Percentiles rank a stretch among this genome's conserved stretches.
These are phyloP conservation scores for Himalopsyche kuldschensis DNA, from an alignment of 2,888 invertebrate genomes.

Conservation along the genomic window DNA sequence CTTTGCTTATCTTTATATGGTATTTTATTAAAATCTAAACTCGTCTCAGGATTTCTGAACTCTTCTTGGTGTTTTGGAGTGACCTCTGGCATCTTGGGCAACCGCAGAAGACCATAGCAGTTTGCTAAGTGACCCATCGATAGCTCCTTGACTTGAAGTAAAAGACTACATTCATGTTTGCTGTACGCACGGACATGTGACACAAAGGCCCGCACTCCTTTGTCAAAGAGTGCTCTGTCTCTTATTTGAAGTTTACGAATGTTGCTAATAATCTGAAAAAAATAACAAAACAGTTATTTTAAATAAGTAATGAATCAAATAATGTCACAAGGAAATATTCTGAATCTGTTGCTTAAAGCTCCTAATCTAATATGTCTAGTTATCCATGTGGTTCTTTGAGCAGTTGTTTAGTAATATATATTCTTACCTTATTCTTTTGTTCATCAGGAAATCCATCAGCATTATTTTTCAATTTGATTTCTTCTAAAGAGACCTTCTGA, in stretches of 20 bases:
- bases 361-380: not conserved
- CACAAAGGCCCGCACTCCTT: conserved; percentile 90
- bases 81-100: conserved; percentile 96
- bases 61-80: conserved; percentile 63
- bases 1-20: conserved; percentile 78
- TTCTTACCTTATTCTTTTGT: conserved; percentile 49
- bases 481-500: conserved; percentile 74
- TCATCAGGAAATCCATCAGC: conserved; percentile 49
- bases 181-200: conserved; percentile 92
- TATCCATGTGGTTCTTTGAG: too few species aligned
- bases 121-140: conserved; percentile 82
- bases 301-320: not conserved
- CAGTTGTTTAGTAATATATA: too few species aligned
- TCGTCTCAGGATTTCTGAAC: conserved; percentile 56
- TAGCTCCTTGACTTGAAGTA: conserved; percentile 85
- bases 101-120: conserved; percentile 84
- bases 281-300: not conserved
- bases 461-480: conserved; percentile 51
- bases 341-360: not conserved
- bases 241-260: conserved; percentile 67
- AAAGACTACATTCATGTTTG: conserved; percentile 92
- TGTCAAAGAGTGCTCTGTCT: conserved; percentile 82
- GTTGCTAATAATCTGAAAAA: conserved; percentile 54
- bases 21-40: conserved; percentile 74
- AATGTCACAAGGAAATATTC: not conserved